phyloP scores from a whole-genome alignment of 1,140 invertebrate species.

The Maconellicoccus hirsutus region DNA sequence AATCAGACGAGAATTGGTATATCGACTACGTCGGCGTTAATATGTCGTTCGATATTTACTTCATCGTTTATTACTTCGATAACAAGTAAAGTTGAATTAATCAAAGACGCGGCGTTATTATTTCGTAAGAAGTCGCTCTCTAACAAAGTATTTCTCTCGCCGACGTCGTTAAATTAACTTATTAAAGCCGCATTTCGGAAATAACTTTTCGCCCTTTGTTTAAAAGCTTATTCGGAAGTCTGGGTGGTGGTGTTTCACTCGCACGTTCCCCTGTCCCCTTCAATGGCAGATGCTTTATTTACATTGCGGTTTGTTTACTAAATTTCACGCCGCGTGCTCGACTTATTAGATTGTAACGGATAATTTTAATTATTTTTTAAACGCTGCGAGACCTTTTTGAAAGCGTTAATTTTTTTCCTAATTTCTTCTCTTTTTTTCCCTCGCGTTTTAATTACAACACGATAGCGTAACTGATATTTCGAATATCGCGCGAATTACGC shows the following conservation, averaged over 20 bases:
- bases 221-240: background rate
- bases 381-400: too few relatives aligned
- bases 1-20: too few relatives aligned
- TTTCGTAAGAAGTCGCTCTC: background rate
- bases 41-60: background rate
- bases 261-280: too few relatives aligned
- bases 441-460: too few relatives aligned
- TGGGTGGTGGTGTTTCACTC: background rate
- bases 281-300: background rate
- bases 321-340: too few relatives aligned
- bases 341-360: too few relatives aligned
- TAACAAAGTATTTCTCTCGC: background rate
- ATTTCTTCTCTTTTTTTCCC: too few relatives aligned
- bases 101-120: background rate
- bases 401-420: too few relatives aligned
- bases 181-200: slow-evolving; percentile 3
- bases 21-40: background rate
- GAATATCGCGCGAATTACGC: too few relatives aligned
- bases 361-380: too few relatives aligned
- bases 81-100: background rate
- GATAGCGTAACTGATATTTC: too few relatives aligned
- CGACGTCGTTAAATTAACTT: slow-evolving; percentile 3
- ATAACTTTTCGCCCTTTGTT: background rate
- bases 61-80: background rate
- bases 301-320: background rate